A percentile compares a stretch with the other conserved stretches of the same genome.
phyloP scores from a whole-genome alignment of 2,797 vertebrate species.

The Tangara arthus region DNA sequence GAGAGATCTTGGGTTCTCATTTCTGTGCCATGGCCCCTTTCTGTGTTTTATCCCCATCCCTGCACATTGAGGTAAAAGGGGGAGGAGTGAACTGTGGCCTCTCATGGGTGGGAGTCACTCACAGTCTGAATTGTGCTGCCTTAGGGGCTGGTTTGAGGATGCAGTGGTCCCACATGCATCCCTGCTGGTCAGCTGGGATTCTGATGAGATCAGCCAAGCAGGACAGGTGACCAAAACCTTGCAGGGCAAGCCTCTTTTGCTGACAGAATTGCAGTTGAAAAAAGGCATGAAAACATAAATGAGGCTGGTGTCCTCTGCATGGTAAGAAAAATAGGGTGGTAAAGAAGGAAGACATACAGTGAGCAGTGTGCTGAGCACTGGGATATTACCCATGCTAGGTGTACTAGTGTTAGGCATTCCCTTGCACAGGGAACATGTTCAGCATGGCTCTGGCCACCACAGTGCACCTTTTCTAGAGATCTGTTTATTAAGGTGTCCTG shows the following conservation, averaged over 20 bases:
- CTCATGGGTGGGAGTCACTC: background rate
- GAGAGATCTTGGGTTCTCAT: rapidly evolving
- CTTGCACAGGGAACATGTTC: background rate
- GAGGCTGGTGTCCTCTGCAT: background rate
- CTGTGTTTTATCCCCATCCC: background rate
- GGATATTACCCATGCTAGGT: background rate
- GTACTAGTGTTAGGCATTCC: background rate
- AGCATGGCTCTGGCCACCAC: background rate
- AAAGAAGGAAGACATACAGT: background rate
- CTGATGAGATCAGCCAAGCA: background rate
- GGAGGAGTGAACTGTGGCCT: rapidly evolving
- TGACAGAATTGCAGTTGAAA: background rate
- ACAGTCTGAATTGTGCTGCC: rapidly evolving
- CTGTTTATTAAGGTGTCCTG: background rate
- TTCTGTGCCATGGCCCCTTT: rapidly evolving
- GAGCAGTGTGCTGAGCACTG: background rate
- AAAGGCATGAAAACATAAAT: background rate
- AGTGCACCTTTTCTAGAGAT: background rate
- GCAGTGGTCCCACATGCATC: background rate
- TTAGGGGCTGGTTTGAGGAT: background rate
- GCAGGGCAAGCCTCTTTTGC: background rate
- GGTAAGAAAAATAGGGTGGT: background rate
- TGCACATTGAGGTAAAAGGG: background rate
- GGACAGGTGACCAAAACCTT: background rate
- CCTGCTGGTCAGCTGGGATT: background rate